Percentiles rank a stretch among this genome's conserved stretches.
Conservation (phyloP, 1,140 invertebrate genomes). For the Brachystomella parvula region DNA sequence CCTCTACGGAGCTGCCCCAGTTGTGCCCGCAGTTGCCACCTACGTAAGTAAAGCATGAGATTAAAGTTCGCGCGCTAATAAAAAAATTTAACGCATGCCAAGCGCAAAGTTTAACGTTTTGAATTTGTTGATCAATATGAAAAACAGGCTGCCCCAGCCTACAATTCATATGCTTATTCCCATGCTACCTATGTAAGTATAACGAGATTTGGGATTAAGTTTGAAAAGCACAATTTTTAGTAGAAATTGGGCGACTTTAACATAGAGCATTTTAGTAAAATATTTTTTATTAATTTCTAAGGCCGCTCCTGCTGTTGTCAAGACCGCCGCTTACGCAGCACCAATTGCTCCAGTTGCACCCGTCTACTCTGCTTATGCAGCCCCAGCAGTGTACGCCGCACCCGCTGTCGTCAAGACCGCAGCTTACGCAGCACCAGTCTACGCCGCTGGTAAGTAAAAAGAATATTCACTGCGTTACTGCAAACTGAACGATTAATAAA, state of each 20-base stretch:
- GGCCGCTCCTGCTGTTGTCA: background rate
- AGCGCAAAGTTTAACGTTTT: background rate
- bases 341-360: too few relatives aligned
- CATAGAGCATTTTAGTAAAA: background rate
- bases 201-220: too few relatives aligned
- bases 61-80: too few relatives aligned
- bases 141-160: too few relatives aligned
- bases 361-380: background rate
- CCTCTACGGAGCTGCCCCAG: conserved; percentile 1
- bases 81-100: too few relatives aligned
- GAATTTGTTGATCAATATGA: too few relatives aligned
- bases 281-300: background rate
- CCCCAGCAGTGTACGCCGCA: conserved; percentile 3
- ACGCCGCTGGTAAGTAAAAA: too few relatives aligned
- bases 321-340: background rate
- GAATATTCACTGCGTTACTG: background rate
- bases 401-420: background rate
- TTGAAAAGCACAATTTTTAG: too few relatives aligned
- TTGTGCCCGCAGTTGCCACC: background rate
- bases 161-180: too few relatives aligned
- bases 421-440: background rate
- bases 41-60: too few relatives aligned
- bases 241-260: background rate
- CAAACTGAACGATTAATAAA: too few relatives aligned
- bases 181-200: too few relatives aligned